Evolutionary conservation across 2,113 vertebrate genomes (phyloP), one percentile per base, ranked within the genome.

Genomic region (Ivindomyrus marchei): DNA sequence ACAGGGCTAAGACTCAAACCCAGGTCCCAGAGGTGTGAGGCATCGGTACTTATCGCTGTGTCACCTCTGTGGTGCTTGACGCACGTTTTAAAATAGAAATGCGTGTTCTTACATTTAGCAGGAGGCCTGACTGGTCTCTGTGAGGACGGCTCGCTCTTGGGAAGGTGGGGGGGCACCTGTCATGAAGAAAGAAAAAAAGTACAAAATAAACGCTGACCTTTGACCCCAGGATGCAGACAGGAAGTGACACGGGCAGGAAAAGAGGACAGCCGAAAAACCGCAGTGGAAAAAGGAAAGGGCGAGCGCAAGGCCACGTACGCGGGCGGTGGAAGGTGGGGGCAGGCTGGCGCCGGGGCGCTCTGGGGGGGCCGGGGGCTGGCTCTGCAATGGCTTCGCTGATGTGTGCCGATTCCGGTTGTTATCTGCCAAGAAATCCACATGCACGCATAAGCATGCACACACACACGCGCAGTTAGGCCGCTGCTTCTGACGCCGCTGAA

Each of bases 361-460:
- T 0, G 97, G 96, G 0, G 97, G 97, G 50, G 96, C 90, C 0
- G 97, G 97, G n/a, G 97, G 96, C 89, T 96, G 95, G 39, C 92
- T 94, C 0, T 89, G 27, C 56, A 83, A 62, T 89, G 95, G 95
- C 21, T 91, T 92, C 56, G 52, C 36, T 24, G 77, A 88, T 39
- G 47, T 6, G n/a, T 31, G 62, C 4, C 91, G 86, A 17, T 13
- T 85, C 5, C 80, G 93, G 46, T 90, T 93, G 91, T 90, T 77
- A 90, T 86, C 46, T 83, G 85, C 17, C 42, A 31, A 90, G 5
- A 17, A 42, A 80, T 36, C 74, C 39, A 70, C 46, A 6, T 1
- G 2, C 7, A 8, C 56, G 7, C 21, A 86, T 56, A 89, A 46
- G 70, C 17, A 90, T 11, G 89, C 19, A 86, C 19, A 90, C n/a